A percentile compares a stretch with the other conserved stretches of the same genome.
phyloP scores from a whole-genome alignment of 2,888 invertebrate genomes.

The Plebejus argus region DNA sequence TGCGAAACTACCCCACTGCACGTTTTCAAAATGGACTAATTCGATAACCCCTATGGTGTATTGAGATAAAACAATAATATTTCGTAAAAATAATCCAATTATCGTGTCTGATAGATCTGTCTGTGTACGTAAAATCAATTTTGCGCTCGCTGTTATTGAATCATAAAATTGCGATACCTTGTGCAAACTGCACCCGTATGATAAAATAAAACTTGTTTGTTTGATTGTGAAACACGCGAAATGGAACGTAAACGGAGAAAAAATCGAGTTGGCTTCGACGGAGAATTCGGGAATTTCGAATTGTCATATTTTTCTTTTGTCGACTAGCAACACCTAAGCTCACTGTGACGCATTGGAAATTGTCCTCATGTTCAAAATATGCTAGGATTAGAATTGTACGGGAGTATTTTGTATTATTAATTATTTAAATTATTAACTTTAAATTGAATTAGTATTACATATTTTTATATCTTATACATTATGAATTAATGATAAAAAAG shows the following conservation, averaged over 20 bases:
- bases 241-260: slow-evolving; percentile 8
- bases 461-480: no score
- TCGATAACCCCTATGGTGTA: not conserved
- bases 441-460: no score
- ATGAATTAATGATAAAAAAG: no score
- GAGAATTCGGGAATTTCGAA: not conserved
- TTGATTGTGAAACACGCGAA: slow-evolving; percentile 25
- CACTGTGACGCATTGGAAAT: not conserved
- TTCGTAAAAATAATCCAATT: slow-evolving; percentile 1
- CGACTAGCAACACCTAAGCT: not conserved
- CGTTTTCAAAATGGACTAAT: not conserved
- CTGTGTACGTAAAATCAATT: slow-evolving; percentile 29
- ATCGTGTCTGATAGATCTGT: slow-evolving; percentile 12
- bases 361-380: not conserved
- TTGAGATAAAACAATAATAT: not conserved
- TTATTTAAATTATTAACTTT: no score
- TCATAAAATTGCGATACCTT: slow-evolving; percentile 29
- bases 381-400: no score
- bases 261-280: not conserved
- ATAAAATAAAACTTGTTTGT: slow-evolving; percentile 30
- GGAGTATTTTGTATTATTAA: no score
- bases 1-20: no score
- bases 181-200: slow-evolving; percentile 30
- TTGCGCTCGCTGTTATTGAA: slow-evolving; percentile 22
- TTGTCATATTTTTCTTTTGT: not conserved